Conservation (phyloP, 1,140 invertebrate genomes). For the Drosophila varians region DNA sequence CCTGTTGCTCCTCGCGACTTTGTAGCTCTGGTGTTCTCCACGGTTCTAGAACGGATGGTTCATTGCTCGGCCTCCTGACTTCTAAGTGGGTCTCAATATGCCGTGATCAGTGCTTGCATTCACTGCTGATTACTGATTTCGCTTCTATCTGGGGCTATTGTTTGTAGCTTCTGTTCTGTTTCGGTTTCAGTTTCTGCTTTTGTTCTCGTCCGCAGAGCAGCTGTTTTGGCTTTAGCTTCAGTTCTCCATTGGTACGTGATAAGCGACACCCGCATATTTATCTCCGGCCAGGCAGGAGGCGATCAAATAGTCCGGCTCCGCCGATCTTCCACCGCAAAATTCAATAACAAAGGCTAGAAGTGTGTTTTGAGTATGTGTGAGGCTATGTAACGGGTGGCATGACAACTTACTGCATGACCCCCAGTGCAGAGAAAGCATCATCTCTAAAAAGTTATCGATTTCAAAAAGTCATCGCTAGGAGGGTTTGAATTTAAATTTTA, state of each 20-base stretch:
- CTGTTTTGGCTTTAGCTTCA: conserved; percentile 26
- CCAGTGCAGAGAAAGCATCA: not conserved
- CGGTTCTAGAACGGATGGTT: conserved; percentile 18
- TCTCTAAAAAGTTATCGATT: not conserved
- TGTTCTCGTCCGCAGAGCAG: conserved; percentile 41
- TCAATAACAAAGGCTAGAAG: conserved; percentile 22
- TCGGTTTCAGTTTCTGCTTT: conserved; percentile 2
- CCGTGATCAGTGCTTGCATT: conserved; percentile 1
- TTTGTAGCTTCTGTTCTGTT: conserved; percentile 8
- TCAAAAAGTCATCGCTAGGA: conserved; percentile 1
- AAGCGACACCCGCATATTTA: conserved; percentile 62
- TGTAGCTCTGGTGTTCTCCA: conserved; percentile 11
- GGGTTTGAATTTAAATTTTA: conserved; percentile 17
- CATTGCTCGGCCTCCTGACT: conserved; percentile 28
- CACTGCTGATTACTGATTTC: conserved; percentile 26
- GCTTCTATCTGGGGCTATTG: conserved; percentile 28
- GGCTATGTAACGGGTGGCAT: not conserved
- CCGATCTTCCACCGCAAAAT: conserved; percentile 11
- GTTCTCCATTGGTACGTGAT: conserved; percentile 46
- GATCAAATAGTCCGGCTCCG: conserved; percentile 24
- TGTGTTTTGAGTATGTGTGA: not conserved
- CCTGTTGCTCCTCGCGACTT: conserved; percentile 22
- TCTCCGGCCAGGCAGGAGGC: conserved; percentile 11
- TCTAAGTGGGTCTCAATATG: conserved; percentile 23
- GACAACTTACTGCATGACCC: not conserved